Base-by-base conservation (phyloP, 2,888 invertebrate species). In the Cephus sareptanus region DNA sequence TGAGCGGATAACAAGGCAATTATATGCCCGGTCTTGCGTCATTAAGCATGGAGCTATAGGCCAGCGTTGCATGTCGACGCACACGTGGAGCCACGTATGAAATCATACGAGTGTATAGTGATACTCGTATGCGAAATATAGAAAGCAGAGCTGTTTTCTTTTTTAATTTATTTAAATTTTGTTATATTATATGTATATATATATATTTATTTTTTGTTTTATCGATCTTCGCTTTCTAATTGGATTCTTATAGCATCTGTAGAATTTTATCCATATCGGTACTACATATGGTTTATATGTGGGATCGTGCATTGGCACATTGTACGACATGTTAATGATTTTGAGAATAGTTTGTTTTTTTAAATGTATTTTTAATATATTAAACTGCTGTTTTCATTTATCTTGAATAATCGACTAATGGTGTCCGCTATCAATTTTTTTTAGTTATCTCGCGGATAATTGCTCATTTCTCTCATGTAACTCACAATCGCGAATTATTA, bases 1-100 rank as follows among this genome's bases (percentile, higher is more conserved):
- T 75, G 77, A 77, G 77, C 70, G 74, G 77, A 77, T 77, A 77
- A 77, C 77, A 75, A 77, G 75, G 70, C 77, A 77, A 77, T 77
- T 77, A 77, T 75, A 69, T 70, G 56, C 23, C 34, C 31, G 75
- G 77, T 77, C 75, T 77, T 77, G 77, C 77, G 75, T 75, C 77
- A 77, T 77, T 77, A 77, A 70, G 40, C 77, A 77, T 56, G 34
- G 35, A 30, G 37, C 31, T 31, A 30, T 71, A 31, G 11, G 71
- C 71, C 31, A 31, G 12, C 70, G 12, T 0, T 70, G 70, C 34
- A 34, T 33, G 56, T 56, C 56, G 56, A 56, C 23, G 23, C 56
- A 56, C 23, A 56, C 56, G 56, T 23, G 56, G 23, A 9, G 23
- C 9, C 9, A 56, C 23, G 23, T 23, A 56, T 23, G 56, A 56